Evolutionary conservation across 2,113 vertebrate genomes (phyloP), one percentile per base, ranked within the genome.

Genomic region (Verasper variegatus): DNA sequence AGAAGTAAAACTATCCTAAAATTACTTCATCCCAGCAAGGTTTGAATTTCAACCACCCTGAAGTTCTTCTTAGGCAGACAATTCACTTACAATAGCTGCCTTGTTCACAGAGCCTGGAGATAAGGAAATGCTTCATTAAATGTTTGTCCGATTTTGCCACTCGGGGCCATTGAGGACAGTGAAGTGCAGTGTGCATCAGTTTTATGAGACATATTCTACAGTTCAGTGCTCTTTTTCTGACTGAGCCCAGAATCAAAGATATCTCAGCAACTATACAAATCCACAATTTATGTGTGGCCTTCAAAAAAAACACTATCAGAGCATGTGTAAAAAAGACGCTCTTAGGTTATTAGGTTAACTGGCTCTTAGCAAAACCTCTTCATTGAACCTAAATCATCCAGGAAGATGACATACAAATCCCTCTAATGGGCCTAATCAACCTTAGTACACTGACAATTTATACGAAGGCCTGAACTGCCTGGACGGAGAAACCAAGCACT

Each of bases 41-140:
- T 31, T 31, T 7, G 31, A 31, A 31, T 31, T 31, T 31, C 31
- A 31, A 31, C 31, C 6, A 42, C n/a, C 21, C 3, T 0, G 40
- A 64, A 52, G 55, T 49, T 42, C 5, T 55, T 35, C 24, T 49
- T 2, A 59, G 71, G 82, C 67, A 76, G 14, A 68, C 37, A 61
- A 21, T 54, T 71, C 58, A 35, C 40, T 54, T 45, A 45, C 10
- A 47, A 18, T 56, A 4, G 47, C 57, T 27, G 42, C 8, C 18
- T 23, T 42, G 12, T 49, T 61, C 47, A 40, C 40, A 63, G 14
- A 61, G 21, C 37, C 4, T 67, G 10, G 21, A 58, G 52, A 82
- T 54, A 40, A 71, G 57, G 70, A 77, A 66, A 82, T n/a, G 68
- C 59, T 72, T 64, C 71, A 74, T 42, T 84, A 37, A 80, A 68